A percentile compares a stretch with the other conserved stretches of the same genome.
phyloP scores from a whole-genome alignment of 1,140 invertebrate species.

The Battus philenor region DNA sequence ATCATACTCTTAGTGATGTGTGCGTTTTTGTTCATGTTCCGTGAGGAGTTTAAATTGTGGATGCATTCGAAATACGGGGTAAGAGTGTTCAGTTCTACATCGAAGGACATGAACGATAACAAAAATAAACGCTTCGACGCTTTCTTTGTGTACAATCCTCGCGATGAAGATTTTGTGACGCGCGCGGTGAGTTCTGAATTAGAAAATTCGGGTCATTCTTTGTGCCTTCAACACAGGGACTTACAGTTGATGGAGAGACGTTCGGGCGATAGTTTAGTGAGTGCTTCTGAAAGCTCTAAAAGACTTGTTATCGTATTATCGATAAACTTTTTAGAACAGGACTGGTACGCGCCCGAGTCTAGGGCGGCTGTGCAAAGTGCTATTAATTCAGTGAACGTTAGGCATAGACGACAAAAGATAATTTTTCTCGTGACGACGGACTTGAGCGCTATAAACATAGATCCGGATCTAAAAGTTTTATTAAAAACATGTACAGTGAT shows the following conservation, averaged over 20 bases:
- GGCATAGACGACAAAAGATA: conserved; percentile 85
- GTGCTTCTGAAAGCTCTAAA: conserved; percentile 85
- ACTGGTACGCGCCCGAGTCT: conserved; percentile 85
- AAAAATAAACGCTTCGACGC: conserved; percentile 87
- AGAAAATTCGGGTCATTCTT: conserved; percentile 81
- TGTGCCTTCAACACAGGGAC: conserved; percentile 92
- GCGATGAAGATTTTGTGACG: conserved; percentile 89
- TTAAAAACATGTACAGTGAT: conserved; percentile 90
- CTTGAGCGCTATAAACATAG: conserved; percentile 81
- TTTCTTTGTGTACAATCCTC: conserved; percentile 90
- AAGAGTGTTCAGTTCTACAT: conserved; percentile 83
- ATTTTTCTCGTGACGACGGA: conserved; percentile 82
- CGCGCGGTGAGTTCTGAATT: conserved; percentile 86
- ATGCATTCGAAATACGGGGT: conserved; percentile 92
- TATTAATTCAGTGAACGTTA: conserved; percentile 81
- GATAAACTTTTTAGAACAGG: conserved; percentile 83
- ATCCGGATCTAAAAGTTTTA: conserved; percentile 88
- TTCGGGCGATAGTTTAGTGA: conserved; percentile 84
- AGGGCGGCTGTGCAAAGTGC: conserved; percentile 83
- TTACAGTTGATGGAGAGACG: conserved; percentile 80
- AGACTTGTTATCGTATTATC: conserved; percentile 85
- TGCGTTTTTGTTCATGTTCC: conserved; percentile 88
- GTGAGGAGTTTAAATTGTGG: conserved; percentile 91
- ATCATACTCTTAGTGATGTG: conserved; percentile 85
- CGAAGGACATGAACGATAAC: conserved; percentile 73